phyloP scores from a whole-genome alignment of 1,140 invertebrate genomes.

The Drosophila arawakana region DNA sequence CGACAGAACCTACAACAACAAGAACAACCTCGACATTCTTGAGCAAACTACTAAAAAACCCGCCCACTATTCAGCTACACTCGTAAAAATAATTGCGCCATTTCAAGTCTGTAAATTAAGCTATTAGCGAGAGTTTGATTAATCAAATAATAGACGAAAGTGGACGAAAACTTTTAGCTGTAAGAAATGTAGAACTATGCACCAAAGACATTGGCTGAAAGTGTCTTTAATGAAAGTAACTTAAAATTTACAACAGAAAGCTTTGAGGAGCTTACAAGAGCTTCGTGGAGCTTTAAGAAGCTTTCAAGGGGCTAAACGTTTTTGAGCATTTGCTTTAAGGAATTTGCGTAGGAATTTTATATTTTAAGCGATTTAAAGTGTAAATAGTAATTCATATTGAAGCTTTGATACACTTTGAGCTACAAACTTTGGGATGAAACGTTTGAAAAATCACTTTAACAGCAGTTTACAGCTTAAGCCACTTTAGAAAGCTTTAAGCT shows the following conservation, averaged over 20 bases:
- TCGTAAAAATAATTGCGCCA: constrained; percentile 40
- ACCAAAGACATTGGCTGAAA: background rate
- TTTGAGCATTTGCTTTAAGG: no score
- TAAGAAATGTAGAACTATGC: no score
- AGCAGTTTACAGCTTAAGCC: no score
- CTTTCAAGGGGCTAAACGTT: no score
- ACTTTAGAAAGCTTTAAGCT: no score
- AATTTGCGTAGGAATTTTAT: no score
- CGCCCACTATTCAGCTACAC: constrained; percentile 30
- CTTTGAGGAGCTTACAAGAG: background rate
- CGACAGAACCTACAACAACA: background rate
- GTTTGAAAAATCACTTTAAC: no score
- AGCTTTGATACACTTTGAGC: no score
- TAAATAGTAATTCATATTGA: no score
- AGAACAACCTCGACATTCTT: constrained; percentile 29
- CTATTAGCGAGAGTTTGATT: background rate
- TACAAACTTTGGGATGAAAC: no score
- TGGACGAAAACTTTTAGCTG: background rate
- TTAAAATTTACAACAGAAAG: background rate
- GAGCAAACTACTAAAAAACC: constrained; percentile 4
- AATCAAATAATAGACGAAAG: background rate
- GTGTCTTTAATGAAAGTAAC: no score
- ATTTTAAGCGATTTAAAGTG: no score
- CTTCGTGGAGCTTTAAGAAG: background rate
- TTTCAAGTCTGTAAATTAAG: background rate